A percentile compares a stretch with the other conserved stretches of the same genome.
These are phyloP conservation scores for Pachycephus smyrnensis DNA, from an alignment of 2,888 invertebrate species.

Conservation along the genomic window DNA sequence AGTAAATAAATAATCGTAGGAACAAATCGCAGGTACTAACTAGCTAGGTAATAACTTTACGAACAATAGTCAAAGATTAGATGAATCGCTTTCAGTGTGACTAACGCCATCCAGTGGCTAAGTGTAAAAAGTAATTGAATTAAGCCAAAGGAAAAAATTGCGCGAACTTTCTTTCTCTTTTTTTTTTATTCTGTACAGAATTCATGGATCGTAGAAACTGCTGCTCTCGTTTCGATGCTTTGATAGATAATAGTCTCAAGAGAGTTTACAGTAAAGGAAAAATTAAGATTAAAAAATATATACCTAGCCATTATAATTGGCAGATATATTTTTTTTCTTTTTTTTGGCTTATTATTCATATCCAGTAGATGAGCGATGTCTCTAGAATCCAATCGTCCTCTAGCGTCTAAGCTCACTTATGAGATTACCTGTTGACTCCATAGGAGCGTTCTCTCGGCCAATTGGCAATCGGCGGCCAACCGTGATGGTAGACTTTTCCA, in stretches of 20 bases:
- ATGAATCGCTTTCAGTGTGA: not conserved
- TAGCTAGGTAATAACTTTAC: slow-evolving; percentile 28
- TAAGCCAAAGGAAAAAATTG: slow-evolving; percentile 8
- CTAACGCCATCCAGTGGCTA: not conserved
- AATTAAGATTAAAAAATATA: not conserved
- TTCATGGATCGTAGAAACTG: slow-evolving; percentile 12
- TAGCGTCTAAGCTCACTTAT: slow-evolving; percentile 26
- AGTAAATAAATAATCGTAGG: slow-evolving; percentile 45
- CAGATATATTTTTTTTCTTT: not conserved
- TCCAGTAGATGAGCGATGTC: not conserved
- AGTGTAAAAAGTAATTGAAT: slow-evolving; percentile 11
- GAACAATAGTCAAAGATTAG: not conserved
- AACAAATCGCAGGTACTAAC: slow-evolving; percentile 50
- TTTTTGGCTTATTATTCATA: not conserved
- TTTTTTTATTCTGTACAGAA: not conserved
- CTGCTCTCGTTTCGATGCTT: not conserved
- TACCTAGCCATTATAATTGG: not conserved
- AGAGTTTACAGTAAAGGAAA: not conserved
- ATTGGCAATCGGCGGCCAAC: slow-evolving; percentile 61
- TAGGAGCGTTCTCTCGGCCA: slow-evolving; percentile 58
- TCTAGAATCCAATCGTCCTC: slow-evolving; percentile 19
- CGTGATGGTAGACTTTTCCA: slow-evolving; percentile 63
- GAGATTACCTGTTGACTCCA: slow-evolving; percentile 64
- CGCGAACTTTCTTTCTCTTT: not conserved
- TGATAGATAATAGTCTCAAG: not conserved